phyloP scores from a whole-genome alignment of 1,140 invertebrate species.

The Trichomalopsis sarcophagae region DNA sequence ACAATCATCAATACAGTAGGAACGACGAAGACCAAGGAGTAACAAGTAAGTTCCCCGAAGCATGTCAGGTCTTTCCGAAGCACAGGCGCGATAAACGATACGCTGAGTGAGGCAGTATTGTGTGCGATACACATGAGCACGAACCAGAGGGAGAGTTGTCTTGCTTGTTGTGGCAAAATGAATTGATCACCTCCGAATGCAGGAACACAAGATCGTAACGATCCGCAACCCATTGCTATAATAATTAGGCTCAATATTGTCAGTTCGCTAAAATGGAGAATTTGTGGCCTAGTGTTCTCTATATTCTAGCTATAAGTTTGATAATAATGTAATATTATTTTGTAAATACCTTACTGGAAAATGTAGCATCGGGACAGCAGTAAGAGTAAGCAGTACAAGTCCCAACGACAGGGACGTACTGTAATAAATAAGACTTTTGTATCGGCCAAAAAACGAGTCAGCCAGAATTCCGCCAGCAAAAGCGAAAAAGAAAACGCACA shows the following conservation, averaged over 20 bases:
- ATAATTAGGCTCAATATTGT: slow-evolving; percentile 86
- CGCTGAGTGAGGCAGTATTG: slow-evolving; percentile 92
- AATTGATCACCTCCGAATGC: slow-evolving; percentile 99
- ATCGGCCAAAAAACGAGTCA: slow-evolving; percentile 91
- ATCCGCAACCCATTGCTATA: slow-evolving; percentile 93
- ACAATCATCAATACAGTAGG: slow-evolving; percentile 90
- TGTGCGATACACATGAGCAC: slow-evolving; percentile 96
- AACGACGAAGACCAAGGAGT: slow-evolving; percentile 92
- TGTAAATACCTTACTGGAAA: slow-evolving; percentile 55
- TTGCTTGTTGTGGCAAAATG: slow-evolving; percentile 83
- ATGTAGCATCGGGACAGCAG: slow-evolving; percentile 80
- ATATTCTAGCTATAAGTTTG: no score
- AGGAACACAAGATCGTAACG: slow-evolving; percentile 97
- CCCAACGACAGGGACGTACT: slow-evolving; percentile 93
- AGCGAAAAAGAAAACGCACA: slow-evolving; percentile 90
- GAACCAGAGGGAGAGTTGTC: slow-evolving; percentile 89
- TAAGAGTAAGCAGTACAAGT: slow-evolving; percentile 81
- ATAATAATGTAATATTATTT: neutral
- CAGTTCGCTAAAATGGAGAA: slow-evolving; percentile 77
- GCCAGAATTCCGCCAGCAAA: slow-evolving; percentile 91
- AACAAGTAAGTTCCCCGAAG: slow-evolving; percentile 88
- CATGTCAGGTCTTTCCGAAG: slow-evolving; percentile 88
- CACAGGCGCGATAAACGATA: slow-evolving; percentile 92
- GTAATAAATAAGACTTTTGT: slow-evolving; percentile 89
- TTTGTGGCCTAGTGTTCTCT: slow-evolving; percentile 44